A percentile compares a stretch with the other conserved stretches of the same genome.
Conservation (phyloP, 2,113 vertebrate species). For the Phasianus colchicus region DNA sequence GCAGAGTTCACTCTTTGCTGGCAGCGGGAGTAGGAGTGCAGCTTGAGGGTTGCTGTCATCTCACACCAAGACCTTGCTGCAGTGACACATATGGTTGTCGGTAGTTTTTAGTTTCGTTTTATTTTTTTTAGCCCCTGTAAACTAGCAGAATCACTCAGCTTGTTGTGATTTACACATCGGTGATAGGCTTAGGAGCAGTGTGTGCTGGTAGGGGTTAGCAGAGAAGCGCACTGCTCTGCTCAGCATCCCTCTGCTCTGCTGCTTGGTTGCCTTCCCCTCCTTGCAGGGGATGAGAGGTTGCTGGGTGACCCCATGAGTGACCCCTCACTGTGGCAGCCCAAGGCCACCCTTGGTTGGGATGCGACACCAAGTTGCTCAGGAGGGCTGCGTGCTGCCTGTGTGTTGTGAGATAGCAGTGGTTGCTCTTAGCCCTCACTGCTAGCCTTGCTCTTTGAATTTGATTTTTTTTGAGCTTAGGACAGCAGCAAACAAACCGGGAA, state of each 20-base stretch:
- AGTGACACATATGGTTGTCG: background rate
- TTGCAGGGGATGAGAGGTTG: background rate
- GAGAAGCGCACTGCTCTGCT: background rate
- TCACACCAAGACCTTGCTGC: background rate
- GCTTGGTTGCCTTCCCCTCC: background rate
- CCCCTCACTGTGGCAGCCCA: background rate
- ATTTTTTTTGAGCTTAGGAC: background rate
- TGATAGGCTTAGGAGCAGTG: background rate
- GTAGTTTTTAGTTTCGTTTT: background rate
- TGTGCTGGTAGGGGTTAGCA: background rate
- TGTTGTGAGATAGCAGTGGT: background rate
- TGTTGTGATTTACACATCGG: background rate
- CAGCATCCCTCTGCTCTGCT: background rate
- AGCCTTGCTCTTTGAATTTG: background rate
- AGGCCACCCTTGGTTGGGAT: background rate
- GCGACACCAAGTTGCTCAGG: background rate
- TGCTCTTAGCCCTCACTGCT: background rate
- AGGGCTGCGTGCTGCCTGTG: background rate
- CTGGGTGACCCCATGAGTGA: background rate
- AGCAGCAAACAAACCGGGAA: background rate
- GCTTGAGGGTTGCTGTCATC: background rate
- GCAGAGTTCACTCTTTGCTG: background rate
- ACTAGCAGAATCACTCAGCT: background rate
- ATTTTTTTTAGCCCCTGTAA: background rate
- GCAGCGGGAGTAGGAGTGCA: background rate